phyloP scores from a whole-genome alignment of 2,113 vertebrate species.

The Morone chrysops region DNA sequence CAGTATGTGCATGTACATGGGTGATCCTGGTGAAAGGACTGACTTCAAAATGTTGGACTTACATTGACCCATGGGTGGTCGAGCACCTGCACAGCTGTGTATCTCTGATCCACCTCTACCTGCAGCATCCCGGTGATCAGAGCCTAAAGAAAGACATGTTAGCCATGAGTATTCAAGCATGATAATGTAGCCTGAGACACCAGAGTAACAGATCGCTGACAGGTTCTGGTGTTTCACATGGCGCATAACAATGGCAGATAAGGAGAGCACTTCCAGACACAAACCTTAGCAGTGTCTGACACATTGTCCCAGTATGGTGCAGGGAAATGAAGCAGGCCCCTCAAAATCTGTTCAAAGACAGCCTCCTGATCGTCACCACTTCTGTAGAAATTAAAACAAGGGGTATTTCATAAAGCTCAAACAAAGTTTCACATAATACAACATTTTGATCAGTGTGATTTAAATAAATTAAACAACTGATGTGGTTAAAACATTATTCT shows the following conservation, averaged over 20 bases:
- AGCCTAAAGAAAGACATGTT: conserved; percentile 80
- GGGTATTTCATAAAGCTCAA: background rate
- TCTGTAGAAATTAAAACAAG: conserved; percentile 74
- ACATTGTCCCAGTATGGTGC: conserved; percentile 95
- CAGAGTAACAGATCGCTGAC: conserved; percentile 9
- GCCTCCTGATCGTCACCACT: conserved; percentile 93
- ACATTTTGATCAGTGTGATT: background rate
- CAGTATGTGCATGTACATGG: background rate
- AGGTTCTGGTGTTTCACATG: background rate
- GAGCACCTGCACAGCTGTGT: conserved; percentile 93
- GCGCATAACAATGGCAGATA: background rate
- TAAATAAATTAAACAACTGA: background rate
- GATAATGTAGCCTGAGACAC: background rate
- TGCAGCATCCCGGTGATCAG: conserved; percentile 96
- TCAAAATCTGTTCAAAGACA: conserved; percentile 95
- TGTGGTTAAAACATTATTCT: background rate
- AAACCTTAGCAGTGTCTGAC: conserved; percentile 94
- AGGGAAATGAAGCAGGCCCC: conserved; percentile 93
- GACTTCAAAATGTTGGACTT: conserved; percentile 76
- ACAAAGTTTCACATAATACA: background rate
- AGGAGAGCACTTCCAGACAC: conserved; percentile 21
- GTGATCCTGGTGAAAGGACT: background rate
- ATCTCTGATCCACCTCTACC: conserved; percentile 92
- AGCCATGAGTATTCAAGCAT: background rate
- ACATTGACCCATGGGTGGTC: conserved; percentile 98